These are phyloP conservation scores for Dendronephthya gigantea DNA, from an alignment of 64 coral and sea anemone species.

Conservation along the genomic window DNA sequence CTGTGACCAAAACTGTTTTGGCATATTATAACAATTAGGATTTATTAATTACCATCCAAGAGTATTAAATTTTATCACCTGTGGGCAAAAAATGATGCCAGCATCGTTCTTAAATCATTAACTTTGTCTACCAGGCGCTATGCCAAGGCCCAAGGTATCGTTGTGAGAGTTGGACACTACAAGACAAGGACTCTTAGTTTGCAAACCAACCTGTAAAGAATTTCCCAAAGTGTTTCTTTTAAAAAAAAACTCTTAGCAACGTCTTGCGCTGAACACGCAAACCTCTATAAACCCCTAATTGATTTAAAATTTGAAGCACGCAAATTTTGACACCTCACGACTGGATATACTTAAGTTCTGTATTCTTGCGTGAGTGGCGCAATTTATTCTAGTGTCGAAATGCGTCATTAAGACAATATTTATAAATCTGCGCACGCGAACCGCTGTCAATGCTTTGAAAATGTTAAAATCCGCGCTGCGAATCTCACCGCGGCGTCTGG, in stretches of 20 bases:
- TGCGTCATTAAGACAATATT: background rate
- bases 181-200: too few relatives aligned
- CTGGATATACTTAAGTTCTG: background rate
- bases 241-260: background rate
- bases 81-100: too few relatives aligned
- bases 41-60: too few relatives aligned
- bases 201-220: background rate
- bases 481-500: background rate
- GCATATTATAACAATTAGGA: too few relatives aligned
- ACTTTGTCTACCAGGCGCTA: too few relatives aligned
- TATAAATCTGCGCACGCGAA: background rate
- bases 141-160: too few relatives aligned
- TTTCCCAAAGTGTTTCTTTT: background rate
- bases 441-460: background rate
- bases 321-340: background rate
- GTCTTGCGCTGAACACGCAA: background rate
- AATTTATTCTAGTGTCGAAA: background rate
- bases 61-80: too few relatives aligned
- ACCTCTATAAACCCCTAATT: background rate
- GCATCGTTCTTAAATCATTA: too few relatives aligned
- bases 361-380: background rate
- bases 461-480: background rate
- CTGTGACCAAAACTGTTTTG: too few relatives aligned
- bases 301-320: background rate
- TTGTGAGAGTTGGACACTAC: too few relatives aligned